Evolutionary conservation across 2,113 vertebrate species (phyloP).

Genomic region (Leptobrachium leishanense): DNA sequence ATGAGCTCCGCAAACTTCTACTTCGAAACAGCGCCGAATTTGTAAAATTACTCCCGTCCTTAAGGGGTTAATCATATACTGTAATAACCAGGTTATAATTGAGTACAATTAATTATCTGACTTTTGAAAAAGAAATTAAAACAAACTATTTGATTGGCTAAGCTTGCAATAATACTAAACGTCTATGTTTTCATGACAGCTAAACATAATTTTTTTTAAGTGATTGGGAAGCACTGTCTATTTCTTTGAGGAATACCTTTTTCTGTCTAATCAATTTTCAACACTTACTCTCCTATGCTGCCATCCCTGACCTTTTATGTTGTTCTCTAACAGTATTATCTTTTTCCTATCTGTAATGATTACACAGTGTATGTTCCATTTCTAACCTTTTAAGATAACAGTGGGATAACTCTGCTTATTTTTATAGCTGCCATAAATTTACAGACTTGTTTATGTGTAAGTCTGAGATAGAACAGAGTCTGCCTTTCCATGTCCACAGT

Average conservation of each 20-base stretch:
- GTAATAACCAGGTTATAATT: too few species aligned
- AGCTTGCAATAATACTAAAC: too few species aligned
- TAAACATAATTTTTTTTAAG: too few species aligned
- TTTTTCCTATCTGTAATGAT: constrained; percentile 21
- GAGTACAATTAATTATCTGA: too few species aligned
- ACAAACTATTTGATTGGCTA: too few species aligned
- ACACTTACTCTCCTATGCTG: constrained; percentile 22
- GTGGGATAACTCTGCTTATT: constrained; percentile 10
- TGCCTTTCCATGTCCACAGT: background rate
- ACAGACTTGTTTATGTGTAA: background rate
- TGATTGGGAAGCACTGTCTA: background rate
- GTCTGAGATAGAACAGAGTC: background rate
- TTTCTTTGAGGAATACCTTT: constrained; percentile 27
- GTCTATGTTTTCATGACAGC: too few species aligned
- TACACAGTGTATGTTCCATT: constrained; percentile 23
- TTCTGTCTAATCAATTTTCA: constrained; percentile 34
- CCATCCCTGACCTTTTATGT: constrained; percentile 29
- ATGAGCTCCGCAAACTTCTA: too few species aligned
- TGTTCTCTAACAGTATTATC: constrained; percentile 26
- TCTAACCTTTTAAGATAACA: constrained; percentile 25
- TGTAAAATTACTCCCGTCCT: too few species aligned
- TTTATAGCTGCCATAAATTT: background rate
- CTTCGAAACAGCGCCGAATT: too few species aligned
- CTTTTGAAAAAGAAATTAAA: too few species aligned
- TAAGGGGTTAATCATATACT: too few species aligned